phyloP scores from a whole-genome alignment of 2,113 vertebrate genomes.

The Tricholaema leucomelas region DNA sequence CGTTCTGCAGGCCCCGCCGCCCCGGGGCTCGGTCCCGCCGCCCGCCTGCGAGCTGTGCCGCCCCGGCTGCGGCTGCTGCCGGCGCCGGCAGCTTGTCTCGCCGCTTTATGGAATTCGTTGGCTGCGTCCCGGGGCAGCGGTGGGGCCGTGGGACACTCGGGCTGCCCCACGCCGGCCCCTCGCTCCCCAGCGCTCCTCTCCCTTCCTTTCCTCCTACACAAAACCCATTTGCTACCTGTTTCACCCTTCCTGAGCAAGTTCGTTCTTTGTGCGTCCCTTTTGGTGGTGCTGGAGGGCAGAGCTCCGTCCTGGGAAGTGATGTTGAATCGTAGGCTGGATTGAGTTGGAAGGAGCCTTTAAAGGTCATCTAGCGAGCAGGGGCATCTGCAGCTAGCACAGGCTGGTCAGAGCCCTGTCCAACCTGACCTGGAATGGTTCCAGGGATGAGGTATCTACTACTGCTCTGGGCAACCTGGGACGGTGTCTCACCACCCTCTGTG shows the following conservation, averaged over 20 bases:
- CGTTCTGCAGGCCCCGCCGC: not conserved
- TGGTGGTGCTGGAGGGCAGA: not conserved
- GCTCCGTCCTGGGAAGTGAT: not conserved
- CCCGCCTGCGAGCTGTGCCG: not conserved
- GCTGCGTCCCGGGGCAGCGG: not conserved
- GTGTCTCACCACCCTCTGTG: too few species aligned
- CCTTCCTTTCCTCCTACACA: not conserved
- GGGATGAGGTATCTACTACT: too few species aligned
- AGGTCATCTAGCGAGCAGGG: too few species aligned
- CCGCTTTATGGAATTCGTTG: not conserved
- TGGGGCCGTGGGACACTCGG: not conserved
- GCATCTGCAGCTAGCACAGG: too few species aligned
- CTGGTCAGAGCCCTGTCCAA: too few species aligned
- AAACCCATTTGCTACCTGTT: not conserved
- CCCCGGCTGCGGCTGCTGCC: not conserved
- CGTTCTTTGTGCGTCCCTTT: not conserved
- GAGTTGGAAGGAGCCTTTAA: too few species aligned
- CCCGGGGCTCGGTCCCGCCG: not conserved
- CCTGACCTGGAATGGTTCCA: too few species aligned
- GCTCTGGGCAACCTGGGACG: too few species aligned
- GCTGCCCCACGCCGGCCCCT: not conserved
- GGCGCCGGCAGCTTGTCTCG: fast-evolving
- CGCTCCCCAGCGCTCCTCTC: not conserved
- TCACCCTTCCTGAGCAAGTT: not conserved
- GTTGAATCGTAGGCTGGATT: not conserved